Base-by-base conservation (phyloP, 2,888 invertebrate genomes). In the Altica lythri region DNA sequence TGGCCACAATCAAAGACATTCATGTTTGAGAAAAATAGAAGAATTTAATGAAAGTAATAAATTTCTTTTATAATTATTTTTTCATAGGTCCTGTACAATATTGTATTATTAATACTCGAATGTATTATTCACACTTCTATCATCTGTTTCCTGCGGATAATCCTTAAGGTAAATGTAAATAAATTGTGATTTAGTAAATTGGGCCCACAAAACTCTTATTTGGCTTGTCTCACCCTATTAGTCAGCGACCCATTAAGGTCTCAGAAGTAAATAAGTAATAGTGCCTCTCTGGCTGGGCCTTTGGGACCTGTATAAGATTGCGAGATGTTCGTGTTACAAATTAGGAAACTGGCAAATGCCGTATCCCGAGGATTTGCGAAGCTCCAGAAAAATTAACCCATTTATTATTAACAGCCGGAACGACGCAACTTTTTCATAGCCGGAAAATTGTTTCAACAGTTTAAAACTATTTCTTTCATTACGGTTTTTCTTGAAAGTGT, bases 321-420 rank as follows among this genome's bases (percentile, higher is more conserved):
- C 70, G 67, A 68, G 68, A 67, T 63, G 63, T 65, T 70, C 69
- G 66, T 60, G 70, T 73, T 72, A 73, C 74, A 74, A 74, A 74
- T 74, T 73, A 74, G 72, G 65, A 61, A 66, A 69, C 70, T 71
- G 66, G 64, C 64, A 63, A 66, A 66, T 63, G 64, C 65, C 61
- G 68, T 68, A 70, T 68, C 68, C 67, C 66, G 58, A 62, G 69
- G 71, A 72, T 73, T 73, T 72, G 71, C 69, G 68, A 72, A 70
- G 68, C 72, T 68, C 70, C 68, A 69, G 74, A 75, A 75, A 75
- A 75, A 75, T 75, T 74, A 74, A 72, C 70, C 72, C 71, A 75
- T 75, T 73, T 72, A 75, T 74, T 74, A 75, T 75, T 75, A 74
- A 75, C 69, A 70, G 67, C 66, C 68, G 68, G 68, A 71, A 71